Conservation (phyloP, 2,113 vertebrate genomes). For the Accipiter virgatus region DNA sequence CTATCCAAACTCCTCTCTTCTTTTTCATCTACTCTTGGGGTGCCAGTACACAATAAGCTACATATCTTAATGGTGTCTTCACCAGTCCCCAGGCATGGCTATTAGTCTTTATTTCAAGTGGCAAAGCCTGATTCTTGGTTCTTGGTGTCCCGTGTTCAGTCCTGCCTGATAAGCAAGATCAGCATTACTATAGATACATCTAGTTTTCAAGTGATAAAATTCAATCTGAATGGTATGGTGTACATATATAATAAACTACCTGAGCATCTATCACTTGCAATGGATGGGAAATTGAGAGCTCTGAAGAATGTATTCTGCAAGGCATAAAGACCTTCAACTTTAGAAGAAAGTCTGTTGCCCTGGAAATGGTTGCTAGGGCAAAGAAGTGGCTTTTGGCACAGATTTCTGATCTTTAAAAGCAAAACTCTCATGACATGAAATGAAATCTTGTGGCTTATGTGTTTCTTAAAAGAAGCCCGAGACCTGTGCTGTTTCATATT, state of each 20-base stretch:
- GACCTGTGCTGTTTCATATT: constrained; percentile 32
- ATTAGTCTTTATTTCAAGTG: background rate
- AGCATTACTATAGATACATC: background rate
- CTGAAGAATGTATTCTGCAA: constrained; percentile 7
- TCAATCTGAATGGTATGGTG: background rate
- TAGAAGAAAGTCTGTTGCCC: constrained; percentile 33
- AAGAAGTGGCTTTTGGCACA: constrained; percentile 30
- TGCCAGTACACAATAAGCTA: background rate
- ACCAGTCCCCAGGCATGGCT: background rate
- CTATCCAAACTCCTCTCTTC: background rate
- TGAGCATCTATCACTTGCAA: background rate
- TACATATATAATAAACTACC: background rate
- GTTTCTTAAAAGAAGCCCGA: constrained; percentile 48
- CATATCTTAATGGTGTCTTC: background rate
- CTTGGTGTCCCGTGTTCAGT: background rate
- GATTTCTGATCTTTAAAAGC: constrained; percentile 47
- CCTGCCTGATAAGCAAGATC: background rate
- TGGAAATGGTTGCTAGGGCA: constrained; percentile 37
- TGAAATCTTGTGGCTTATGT: constrained; percentile 26
- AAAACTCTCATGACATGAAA: constrained; percentile 40
- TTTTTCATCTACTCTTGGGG: background rate
- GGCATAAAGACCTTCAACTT: constrained; percentile 10
- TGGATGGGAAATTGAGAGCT: background rate
- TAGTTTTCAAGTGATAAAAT: background rate
- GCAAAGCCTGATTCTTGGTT: background rate